phyloP scores from a whole-genome alignment of 2,888 invertebrate genomes.

The Dioctria linearis region DNA sequence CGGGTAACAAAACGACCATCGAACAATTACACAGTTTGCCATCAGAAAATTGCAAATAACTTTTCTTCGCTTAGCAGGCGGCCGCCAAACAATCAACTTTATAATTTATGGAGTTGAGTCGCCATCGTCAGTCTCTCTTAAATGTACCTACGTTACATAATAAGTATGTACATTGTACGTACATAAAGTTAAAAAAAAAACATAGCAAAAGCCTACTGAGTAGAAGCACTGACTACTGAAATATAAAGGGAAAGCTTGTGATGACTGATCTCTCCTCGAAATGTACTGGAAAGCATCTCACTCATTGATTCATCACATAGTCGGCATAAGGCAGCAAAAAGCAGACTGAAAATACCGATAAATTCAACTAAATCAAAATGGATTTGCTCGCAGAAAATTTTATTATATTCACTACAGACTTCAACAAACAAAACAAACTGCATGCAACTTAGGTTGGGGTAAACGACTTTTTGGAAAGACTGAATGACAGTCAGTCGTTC shows the following conservation, averaged over 20 bases:
- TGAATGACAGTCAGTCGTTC: slow-evolving; percentile 27
- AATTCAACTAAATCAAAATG: neutral
- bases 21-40: slow-evolving; percentile 49
- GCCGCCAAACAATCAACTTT: slow-evolving; percentile 48
- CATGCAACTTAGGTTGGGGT: slow-evolving; percentile 13
- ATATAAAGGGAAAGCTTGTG: neutral
- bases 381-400: neutral
- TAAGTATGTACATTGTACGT: neutral
- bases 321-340: slow-evolving; percentile 1
- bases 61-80: slow-evolving; percentile 38
- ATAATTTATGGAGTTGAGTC: neutral
- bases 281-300: neutral
- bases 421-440: slow-evolving; percentile 21
- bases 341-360: neutral
- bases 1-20: slow-evolving; percentile 48
- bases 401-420: neutral
- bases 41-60: slow-evolving; percentile 46
- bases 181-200: no score
- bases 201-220: no score
- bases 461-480: slow-evolving; percentile 36
- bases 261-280: slow-evolving; percentile 18
- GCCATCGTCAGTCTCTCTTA: neutral
- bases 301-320: neutral
- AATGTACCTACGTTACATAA: slow-evolving; percentile 1
- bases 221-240: slow-evolving; percentile 3